Base-by-base conservation (phyloP, 2,113 vertebrate species). In the Albula glossodonta region DNA sequence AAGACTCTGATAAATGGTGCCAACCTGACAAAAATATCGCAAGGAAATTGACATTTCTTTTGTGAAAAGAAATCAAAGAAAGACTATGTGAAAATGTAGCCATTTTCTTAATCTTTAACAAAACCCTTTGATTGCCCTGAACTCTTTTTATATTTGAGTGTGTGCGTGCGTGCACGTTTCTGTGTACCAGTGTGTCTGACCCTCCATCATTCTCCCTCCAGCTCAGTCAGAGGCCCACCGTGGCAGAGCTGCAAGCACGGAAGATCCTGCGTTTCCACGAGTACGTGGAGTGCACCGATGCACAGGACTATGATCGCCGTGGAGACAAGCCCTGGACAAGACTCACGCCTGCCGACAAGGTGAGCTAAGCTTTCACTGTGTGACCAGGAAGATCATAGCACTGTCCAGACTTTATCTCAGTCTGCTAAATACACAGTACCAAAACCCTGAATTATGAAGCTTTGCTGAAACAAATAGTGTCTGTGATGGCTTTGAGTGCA, bases 321-420 rank as follows among this genome's bases (percentile, higher is more conserved):
- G 98, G 97, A 0, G 98, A 99, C n/a, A 99, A 99, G 88, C 98
- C 98, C 0, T 99, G 98, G 98, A 99, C 98, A 85, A 99, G 97
- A 91, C 96, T 99, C 78, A 99, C 98, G 0, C 97, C 98, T 78
- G 96, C 97, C 52, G 98, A 99, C 94, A 99, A 99, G 97, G 98
- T 98, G 86, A 88, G 53, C 5, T 0, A 2, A 5, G 22, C 22
- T 3, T n/a, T n/a, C 63, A 5, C 17, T 70, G 19, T 70, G 63
- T 70, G 19, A 70, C 12, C 53, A 56, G 6, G 7, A 5, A 19
- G 6, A 70, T 70, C 63, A n/a, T 22, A 70, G 19, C 19, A 22
- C 19, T 22, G 63, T 70, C 19, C 63, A 70, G 17, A 70, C 63
- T n/a, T 70, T 17, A 70, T n/a, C 17, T 70, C 63, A 19, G 17